Evolutionary conservation across 2,888 invertebrate species (phyloP), one percentile per base, ranked within the genome.

Genomic region (Cerastis rubricosa): DNA sequence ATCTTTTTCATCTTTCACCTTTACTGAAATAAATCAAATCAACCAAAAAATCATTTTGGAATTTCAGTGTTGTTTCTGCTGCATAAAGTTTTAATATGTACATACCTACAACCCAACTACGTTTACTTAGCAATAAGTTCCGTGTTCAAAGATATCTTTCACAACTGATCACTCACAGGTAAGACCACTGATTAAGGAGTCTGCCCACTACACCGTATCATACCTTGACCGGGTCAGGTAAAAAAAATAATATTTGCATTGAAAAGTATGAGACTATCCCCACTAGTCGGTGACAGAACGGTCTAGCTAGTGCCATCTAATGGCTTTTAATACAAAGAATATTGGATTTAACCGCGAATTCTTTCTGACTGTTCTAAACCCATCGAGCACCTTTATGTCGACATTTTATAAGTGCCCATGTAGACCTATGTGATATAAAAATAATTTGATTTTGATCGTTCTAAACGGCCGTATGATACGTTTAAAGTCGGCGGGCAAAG

Each of bases 81-180:
- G 19, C 17, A n/a, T n/a, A n/a, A n/a, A n/a, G n/a, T n/a, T n/a
- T n/a, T n/a, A n/a, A n/a, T n/a, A n/a, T n/a, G n/a, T n/a, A n/a
- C 22, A 22, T 54, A 25, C 0, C 7, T 12, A 25, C 5, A 57
- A 57, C 29, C 59, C 29, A 59, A 35, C 64, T 64, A 43, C 25
- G 11, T 51, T 51, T 19, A 59, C 29, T 29, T 61, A 80, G 64
- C 35, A 64, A n/a, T 51, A 64, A 63, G 29, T 79, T 74, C 80
- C 47, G 71, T 70, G 67, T 84, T 80, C 80, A 67, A 74, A 49
- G 67, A 64, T 74, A 79, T 82, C 70, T 74, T 80, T 84, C 80
- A 74, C 64, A 54, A 65, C 14, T 64, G 54, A 54, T 57, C 47
- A 47, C 25, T 57, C 57, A 54, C 25, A 66, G 65, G 49, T 35